A percentile compares a stretch with the other conserved stretches of the same genome.
phyloP scores from a whole-genome alignment of 2,888 invertebrate species.

The Nudaria mundana region DNA sequence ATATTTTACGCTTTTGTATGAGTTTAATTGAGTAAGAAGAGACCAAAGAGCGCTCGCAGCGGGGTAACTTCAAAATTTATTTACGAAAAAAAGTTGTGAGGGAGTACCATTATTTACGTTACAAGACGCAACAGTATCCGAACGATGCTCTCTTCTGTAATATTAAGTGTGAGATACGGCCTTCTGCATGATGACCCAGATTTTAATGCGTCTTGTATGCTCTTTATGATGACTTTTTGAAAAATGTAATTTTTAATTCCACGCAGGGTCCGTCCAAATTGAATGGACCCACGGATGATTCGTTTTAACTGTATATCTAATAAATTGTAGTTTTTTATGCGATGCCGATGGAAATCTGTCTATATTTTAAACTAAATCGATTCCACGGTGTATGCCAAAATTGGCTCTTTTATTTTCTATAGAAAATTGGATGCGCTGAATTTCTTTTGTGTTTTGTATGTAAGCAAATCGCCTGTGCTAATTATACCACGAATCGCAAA shows the following conservation, averaged over 20 bases:
- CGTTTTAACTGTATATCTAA: conserved; percentile 72
- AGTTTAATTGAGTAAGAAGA: conserved; percentile 77
- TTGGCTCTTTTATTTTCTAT: conserved; percentile 53
- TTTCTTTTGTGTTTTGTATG: conserved; percentile 45
- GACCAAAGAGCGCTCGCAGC: conserved; percentile 63
- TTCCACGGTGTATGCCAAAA: conserved; percentile 55
- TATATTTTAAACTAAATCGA: conserved; percentile 75
- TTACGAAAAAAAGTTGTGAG: conserved; percentile 61
- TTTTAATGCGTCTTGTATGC: conserved; percentile 62
- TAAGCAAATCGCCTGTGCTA: conserved; percentile 40
- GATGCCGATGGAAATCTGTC: conserved; percentile 64
- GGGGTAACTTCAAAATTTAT: conserved; percentile 75
- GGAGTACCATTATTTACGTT: conserved; percentile 74
- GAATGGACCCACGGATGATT: conserved; percentile 61
- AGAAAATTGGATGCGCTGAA: conserved; percentile 53
- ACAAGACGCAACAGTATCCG: conserved; percentile 60
- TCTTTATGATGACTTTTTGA: conserved; percentile 80
- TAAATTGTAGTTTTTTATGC: conserved; percentile 76
- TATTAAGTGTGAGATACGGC: conserved; percentile 77
- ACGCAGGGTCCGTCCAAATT: conserved; percentile 54
- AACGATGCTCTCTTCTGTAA: conserved; percentile 60
- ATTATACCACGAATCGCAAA: too few relatives aligned
- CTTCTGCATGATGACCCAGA: conserved; percentile 73
- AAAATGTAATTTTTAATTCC: conserved; percentile 78
- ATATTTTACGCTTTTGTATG: conserved; percentile 76